Conservation (phyloP, 1,140 invertebrate species). For the Cydia strobilella region DNA sequence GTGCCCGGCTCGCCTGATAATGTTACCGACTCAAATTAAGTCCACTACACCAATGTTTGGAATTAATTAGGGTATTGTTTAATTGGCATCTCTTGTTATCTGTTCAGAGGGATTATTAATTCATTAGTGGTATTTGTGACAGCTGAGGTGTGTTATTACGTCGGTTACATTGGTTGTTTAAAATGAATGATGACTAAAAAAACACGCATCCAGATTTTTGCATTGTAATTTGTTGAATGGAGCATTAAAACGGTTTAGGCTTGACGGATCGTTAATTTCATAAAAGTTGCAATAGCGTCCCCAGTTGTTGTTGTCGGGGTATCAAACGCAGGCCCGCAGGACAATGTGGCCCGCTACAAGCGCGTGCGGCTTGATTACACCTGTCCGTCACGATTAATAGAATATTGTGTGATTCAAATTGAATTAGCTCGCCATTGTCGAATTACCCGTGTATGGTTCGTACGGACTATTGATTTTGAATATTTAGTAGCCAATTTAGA, state of each 20-base stretch:
- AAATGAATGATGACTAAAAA: conserved; percentile 17
- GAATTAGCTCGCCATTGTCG: conserved; percentile 74
- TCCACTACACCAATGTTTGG: conserved; percentile 80
- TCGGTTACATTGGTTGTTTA: not conserved
- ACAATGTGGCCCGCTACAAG: conserved; percentile 55
- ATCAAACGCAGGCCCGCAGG: conserved; percentile 45
- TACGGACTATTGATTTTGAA: conserved; percentile 74
- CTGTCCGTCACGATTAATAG: conserved; percentile 77
- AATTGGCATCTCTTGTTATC: conserved; percentile 80
- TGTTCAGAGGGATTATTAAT: conserved; percentile 79
- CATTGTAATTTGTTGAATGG: not conserved
- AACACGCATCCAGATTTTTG: not conserved
- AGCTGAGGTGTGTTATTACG: conserved; percentile 61
- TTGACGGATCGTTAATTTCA: conserved; percentile 32
- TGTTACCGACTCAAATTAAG: conserved; percentile 77
- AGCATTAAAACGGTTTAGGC: conserved; percentile 1
- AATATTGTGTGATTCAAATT: conserved; percentile 79
- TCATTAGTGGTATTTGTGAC: conserved; percentile 78
- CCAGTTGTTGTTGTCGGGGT: conserved; percentile 37
- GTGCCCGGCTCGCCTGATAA: conserved; percentile 69
- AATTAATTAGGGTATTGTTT: conserved; percentile 80
- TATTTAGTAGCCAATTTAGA: conserved; percentile 78
- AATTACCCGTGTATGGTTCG: conserved; percentile 70
- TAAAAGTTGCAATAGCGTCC: conserved; percentile 16
- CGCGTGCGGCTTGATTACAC: conserved; percentile 71